A percentile compares a stretch with the other conserved stretches of the same genome.
These are phyloP conservation scores for Rhynchomys soricoides DNA, from an alignment of 2,113 vertebrate species.

Conservation along the genomic window DNA sequence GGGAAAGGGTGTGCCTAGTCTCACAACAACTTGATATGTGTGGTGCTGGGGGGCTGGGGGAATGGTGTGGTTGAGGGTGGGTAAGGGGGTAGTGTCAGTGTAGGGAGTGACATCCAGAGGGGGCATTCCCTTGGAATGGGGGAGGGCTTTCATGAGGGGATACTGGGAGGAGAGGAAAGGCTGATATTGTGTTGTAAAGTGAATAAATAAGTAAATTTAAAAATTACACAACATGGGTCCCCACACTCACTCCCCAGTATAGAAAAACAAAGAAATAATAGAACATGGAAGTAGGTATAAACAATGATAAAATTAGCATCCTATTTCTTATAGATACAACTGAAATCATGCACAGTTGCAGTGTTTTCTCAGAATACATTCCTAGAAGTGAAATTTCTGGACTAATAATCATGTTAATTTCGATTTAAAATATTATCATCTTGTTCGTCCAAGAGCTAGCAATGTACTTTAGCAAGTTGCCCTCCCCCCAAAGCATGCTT, in stretches of 20 bases:
- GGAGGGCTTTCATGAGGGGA: no score
- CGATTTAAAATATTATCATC: neutral
- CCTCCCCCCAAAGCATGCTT: neutral
- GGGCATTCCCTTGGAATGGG: no score
- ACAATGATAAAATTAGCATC: neutral
- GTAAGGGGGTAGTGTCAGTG: no score
- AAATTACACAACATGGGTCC: neutral
- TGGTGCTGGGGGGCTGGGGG: no score
- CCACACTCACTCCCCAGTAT: neutral
- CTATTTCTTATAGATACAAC: neutral
- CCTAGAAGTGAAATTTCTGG: neutral
- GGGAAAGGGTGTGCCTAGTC: no score
- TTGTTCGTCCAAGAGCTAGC: neutral
- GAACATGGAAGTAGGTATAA: neutral
- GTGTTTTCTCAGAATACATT: neutral
- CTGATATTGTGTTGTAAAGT: no score
- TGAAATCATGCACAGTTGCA: neutral
- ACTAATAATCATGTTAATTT: neutral
- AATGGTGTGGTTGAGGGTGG: no score
- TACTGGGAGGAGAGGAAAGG: no score
- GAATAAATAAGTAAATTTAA: no score
- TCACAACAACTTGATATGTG: no score
- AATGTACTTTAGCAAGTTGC: neutral
- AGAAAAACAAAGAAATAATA: neutral
- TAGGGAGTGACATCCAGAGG: no score